phyloP scores from a whole-genome alignment of 2,797 vertebrate genomes.

The Microctenopoma stevenorrisi region DNA sequence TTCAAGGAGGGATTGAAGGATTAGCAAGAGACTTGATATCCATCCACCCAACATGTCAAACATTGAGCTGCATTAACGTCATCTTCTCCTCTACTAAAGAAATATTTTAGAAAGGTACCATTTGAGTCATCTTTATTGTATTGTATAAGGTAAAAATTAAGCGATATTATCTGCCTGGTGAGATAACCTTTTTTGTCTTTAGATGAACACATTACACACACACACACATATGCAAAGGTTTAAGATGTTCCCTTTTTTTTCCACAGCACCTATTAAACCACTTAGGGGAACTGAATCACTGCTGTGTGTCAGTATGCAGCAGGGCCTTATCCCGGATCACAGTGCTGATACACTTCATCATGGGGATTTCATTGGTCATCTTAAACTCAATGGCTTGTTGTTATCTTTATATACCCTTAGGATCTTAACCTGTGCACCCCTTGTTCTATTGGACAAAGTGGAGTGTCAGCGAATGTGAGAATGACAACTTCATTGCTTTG shows the following conservation, averaged over 20 bases:
- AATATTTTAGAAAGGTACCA: too few species aligned
- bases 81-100: too few species aligned
- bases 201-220: slow-evolving; percentile 1
- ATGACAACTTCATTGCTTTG: slow-evolving; percentile 42
- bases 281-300: slow-evolving; percentile 29
- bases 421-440: slow-evolving; percentile 39
- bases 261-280: slow-evolving; percentile 34
- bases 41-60: too few species aligned
- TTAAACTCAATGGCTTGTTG: slow-evolving; percentile 28
- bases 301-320: slow-evolving; percentile 47
- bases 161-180: background rate
- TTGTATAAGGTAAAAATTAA: background rate
- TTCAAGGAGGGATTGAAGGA: too few species aligned
- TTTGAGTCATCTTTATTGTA: too few species aligned
- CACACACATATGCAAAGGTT: slow-evolving; percentile 20
- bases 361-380: slow-evolving; percentile 39
- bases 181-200: background rate
- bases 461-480: slow-evolving; percentile 2
- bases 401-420: slow-evolving; percentile 41
- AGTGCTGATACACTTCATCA: slow-evolving; percentile 50
- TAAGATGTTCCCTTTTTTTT: slow-evolving; percentile 8
- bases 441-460: slow-evolving; percentile 32
- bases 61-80: background rate
- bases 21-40: too few species aligned
- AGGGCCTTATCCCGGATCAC: slow-evolving; percentile 48